Evolutionary conservation across 1,140 invertebrate species (phyloP).

Genomic region (Drosophila yakuba): DNA sequence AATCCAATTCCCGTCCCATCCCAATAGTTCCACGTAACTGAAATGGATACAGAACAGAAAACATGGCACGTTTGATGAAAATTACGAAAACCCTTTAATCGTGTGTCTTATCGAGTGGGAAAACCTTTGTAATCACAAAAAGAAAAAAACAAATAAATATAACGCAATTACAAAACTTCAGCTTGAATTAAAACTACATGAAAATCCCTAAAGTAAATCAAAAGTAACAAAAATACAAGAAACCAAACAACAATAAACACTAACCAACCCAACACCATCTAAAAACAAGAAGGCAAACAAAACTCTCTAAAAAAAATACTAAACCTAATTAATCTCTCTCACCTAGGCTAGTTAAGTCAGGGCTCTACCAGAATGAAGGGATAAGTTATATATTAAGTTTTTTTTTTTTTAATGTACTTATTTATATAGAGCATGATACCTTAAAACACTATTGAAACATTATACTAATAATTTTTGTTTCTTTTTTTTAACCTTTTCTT

Average conservation of each 20-base stretch:
- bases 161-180: conserved; percentile 40
- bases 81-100: conserved; percentile 40
- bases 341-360: conserved; percentile 42
- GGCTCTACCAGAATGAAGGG: conserved; percentile 22
- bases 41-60: conserved; percentile 51
- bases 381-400: conserved; percentile 16
- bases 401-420: conserved; percentile 25
- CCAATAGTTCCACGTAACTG: conserved; percentile 16
- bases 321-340: conserved; percentile 40
- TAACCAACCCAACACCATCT: conserved; percentile 30
- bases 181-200: conserved; percentile 48
- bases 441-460: neutral
- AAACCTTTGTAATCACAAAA: conserved; percentile 26
- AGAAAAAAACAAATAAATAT: conserved; percentile 33
- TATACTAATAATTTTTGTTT: conserved; percentile 48
- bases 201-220: conserved; percentile 30
- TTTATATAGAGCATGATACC: conserved; percentile 24
- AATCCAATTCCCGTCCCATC: conserved; percentile 11
- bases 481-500: conserved; percentile 15
- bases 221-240: conserved; percentile 40
- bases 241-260: conserved; percentile 44
- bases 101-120: conserved; percentile 29
- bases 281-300: conserved; percentile 34
- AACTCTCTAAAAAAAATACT: conserved; percentile 33
- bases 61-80: conserved; percentile 70